These are phyloP conservation scores for Drosophila jambulina DNA, from an alignment of 1,140 invertebrate genomes.

Conservation along the genomic window DNA sequence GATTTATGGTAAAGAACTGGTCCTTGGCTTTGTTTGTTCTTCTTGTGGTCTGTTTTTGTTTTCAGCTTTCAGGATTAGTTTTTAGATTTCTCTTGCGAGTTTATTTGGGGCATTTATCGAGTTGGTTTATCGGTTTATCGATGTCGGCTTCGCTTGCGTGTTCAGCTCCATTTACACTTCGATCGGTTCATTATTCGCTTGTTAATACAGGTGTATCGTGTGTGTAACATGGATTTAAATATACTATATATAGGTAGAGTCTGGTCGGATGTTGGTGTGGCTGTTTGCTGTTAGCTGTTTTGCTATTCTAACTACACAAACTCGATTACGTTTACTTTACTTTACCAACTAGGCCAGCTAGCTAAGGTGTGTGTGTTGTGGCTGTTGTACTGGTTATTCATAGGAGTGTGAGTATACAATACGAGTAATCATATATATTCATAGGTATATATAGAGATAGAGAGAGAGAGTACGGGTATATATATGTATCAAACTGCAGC, in stretches of 20 bases:
- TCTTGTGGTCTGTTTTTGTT: neutral
- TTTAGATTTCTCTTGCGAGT: conserved; percentile 49
- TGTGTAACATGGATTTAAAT: conserved; percentile 1
- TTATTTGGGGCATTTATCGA: conserved; percentile 43
- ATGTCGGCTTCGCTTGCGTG: conserved; percentile 20
- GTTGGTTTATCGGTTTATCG: conserved; percentile 29
- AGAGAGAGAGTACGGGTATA: conserved; percentile 48
- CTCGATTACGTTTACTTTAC: conserved; percentile 46
- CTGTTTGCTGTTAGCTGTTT: conserved; percentile 23
- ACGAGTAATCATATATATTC: conserved; percentile 46
- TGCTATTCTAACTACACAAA: conserved; percentile 60
- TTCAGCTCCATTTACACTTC: conserved; percentile 32
- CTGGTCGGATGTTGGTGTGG: conserved; percentile 22
- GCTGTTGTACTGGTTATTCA: conserved; percentile 38
- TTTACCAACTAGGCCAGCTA: conserved; percentile 52
- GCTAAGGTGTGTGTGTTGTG: conserved; percentile 27
- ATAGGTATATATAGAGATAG: conserved; percentile 40
- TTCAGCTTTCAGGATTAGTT: conserved; percentile 14
- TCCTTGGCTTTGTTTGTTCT: conserved; percentile 3
- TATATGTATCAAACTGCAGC: conserved; percentile 59
- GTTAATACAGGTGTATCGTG: conserved; percentile 9
- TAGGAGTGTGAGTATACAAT: conserved; percentile 47
- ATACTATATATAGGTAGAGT: conserved; percentile 10
- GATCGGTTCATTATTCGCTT: conserved; percentile 37
- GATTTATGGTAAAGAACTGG: conserved; percentile 8